Conservation (phyloP, 2,113 vertebrate genomes). For the Sardina pilchardus region DNA sequence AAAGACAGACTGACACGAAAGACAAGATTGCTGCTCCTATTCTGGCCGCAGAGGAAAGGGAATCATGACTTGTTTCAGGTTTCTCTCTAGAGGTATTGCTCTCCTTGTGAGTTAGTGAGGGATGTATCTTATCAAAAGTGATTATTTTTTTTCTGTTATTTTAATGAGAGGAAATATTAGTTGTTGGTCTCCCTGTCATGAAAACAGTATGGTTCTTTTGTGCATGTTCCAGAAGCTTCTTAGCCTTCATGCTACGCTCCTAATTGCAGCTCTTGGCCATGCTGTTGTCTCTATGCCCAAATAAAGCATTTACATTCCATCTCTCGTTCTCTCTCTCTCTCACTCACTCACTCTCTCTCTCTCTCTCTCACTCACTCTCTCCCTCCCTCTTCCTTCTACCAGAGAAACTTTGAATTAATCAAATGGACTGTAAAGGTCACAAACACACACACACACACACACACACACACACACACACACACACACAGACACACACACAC, state of each 20-base stretch:
- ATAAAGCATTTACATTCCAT: constrained; percentile 16
- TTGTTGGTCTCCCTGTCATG: not conserved
- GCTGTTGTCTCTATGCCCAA: not conserved
- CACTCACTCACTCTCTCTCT: not conserved
- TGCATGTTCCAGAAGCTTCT: constrained; percentile 4
- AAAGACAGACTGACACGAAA: too few species aligned
- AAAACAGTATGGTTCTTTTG: not conserved
- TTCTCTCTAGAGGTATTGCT: too few species aligned
- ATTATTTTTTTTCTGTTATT: not conserved
- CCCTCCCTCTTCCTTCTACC: not conserved
- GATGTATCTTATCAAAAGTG: not conserved
- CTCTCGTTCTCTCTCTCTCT: not conserved
- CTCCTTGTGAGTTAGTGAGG: not conserved
- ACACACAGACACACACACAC: constrained; percentile 7
- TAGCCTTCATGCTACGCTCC: not conserved
- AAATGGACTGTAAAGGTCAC: constrained; percentile 4
- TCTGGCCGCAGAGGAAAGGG: too few species aligned
- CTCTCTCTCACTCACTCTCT: not conserved
- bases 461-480: not conserved
- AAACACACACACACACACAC: not conserved
- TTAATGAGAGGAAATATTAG: not conserved
- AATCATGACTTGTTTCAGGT: too few species aligned
- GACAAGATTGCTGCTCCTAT: too few species aligned
- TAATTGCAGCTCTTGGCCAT: not conserved
- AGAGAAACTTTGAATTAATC: not conserved